Percentiles rank a stretch among this genome's conserved stretches.
phyloP scores from a whole-genome alignment of 2,888 invertebrate species.

The Metacarcinus magister region DNA sequence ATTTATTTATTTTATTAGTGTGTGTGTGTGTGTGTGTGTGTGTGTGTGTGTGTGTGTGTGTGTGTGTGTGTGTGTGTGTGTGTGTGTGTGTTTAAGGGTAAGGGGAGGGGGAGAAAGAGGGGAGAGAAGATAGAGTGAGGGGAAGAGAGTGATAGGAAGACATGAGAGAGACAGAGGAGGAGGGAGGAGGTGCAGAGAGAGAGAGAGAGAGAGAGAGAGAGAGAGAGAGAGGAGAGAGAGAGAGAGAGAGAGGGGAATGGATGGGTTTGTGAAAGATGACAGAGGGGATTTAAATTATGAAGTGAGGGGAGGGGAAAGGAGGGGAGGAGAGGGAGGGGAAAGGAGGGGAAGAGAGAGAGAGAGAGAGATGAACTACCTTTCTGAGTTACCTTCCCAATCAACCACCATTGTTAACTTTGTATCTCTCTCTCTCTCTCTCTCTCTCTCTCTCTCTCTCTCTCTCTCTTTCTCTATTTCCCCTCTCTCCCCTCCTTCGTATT shows the following conservation, averaged over 20 bases:
- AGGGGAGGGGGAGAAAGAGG: background rate
- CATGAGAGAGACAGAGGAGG: background rate
- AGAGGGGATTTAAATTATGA: background rate
- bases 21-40: too few relatives aligned
- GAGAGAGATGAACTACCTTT: background rate
- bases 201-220: background rate
- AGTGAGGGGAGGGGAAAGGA: background rate
- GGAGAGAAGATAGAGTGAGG: background rate
- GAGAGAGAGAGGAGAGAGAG: background rate
- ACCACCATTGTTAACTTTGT: background rate
- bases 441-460: constrained; percentile 26
- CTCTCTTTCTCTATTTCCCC: background rate
- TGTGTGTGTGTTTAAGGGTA: background rate
- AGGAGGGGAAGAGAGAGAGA: background rate
- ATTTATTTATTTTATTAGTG: too few relatives aligned
- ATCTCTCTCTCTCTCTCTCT: background rate
- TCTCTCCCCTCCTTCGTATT: background rate
- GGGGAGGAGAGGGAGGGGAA: background rate
- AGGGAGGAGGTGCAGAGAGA: background rate
- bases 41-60: too few relatives aligned
- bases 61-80: too few relatives aligned
- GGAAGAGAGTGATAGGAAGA: background rate
- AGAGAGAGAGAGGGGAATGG: background rate
- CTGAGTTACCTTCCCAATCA: background rate
- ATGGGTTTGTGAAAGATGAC: background rate